phyloP scores from a whole-genome alignment of 2,113 vertebrate species.

The Candoia aspera region DNA sequence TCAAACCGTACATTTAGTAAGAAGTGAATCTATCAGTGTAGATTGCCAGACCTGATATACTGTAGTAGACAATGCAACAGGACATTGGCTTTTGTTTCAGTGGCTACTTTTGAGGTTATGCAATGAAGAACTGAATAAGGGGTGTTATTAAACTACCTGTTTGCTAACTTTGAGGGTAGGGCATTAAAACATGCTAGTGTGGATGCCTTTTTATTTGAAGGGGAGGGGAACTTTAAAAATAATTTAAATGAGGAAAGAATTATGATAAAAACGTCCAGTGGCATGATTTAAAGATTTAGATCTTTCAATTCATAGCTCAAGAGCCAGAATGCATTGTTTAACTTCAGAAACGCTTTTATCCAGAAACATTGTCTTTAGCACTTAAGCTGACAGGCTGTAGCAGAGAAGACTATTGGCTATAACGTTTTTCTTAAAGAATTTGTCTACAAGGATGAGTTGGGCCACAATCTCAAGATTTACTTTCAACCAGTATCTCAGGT shows the following conservation, averaged over 20 bases:
- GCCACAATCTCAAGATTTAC: neutral
- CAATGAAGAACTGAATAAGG: neutral
- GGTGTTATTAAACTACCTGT: neutral
- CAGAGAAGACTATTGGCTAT: neutral
- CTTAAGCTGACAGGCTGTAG: neutral
- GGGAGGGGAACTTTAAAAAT: neutral
- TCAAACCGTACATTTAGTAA: neutral
- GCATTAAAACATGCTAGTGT: neutral
- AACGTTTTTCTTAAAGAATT: neutral
- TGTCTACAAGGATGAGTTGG: neutral
- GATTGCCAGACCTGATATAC: neutral
- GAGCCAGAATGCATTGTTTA: neutral
- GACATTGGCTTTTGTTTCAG: neutral
- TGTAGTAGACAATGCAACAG: neutral
- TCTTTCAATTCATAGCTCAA: neutral
- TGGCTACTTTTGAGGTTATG: neutral
- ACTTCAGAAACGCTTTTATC: neutral
- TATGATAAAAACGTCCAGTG: neutral
- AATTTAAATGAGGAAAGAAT: neutral
- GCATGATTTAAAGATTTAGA: neutral
- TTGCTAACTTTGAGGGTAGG: neutral
- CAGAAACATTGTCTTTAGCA: neutral
- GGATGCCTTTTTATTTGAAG: neutral
- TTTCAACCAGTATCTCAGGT: neutral
- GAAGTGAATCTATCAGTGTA: neutral